These are phyloP conservation scores for Corythornis vintsioides DNA, from an alignment of 2,113 vertebrate species.

Conservation along the genomic window DNA sequence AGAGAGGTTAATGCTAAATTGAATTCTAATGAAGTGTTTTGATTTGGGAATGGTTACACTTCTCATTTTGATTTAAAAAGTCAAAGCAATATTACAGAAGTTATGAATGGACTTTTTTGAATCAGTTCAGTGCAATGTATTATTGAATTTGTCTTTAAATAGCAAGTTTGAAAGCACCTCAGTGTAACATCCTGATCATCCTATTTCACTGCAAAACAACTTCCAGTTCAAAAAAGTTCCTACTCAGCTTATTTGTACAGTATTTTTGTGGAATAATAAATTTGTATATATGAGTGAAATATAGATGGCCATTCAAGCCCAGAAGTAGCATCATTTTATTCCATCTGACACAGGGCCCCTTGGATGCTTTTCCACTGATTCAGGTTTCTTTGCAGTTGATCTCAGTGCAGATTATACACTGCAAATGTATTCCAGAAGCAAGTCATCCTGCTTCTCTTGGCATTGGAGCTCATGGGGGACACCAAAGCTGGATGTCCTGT, in stretches of 20 bases:
- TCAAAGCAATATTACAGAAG: background rate
- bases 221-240: background rate
- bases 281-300: background rate
- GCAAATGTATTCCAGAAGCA: background rate
- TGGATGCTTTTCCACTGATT: slow-evolving; percentile 8
- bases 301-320: background rate
- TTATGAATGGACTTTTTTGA: background rate
- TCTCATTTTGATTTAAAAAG: slow-evolving; percentile 32
- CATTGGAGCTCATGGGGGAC: background rate
- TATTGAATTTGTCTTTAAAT: background rate
- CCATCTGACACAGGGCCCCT: background rate
- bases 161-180: background rate
- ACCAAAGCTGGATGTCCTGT: background rate
- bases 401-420: background rate
- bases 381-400: background rate
- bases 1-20: slow-evolving; percentile 25
- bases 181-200: background rate
- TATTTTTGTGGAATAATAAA: background rate
- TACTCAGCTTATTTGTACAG: background rate
- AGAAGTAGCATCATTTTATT: background rate
- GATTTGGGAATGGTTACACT: slow-evolving; percentile 8
- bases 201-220: background rate
- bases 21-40: slow-evolving; percentile 30
- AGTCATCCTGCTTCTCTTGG: background rate
- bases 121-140: background rate